Percentiles rank a stretch among this genome's conserved stretches.
These are phyloP conservation scores for Sapajus apella DNA, from an alignment of 2,113 vertebrate species.

Conservation along the genomic window DNA sequence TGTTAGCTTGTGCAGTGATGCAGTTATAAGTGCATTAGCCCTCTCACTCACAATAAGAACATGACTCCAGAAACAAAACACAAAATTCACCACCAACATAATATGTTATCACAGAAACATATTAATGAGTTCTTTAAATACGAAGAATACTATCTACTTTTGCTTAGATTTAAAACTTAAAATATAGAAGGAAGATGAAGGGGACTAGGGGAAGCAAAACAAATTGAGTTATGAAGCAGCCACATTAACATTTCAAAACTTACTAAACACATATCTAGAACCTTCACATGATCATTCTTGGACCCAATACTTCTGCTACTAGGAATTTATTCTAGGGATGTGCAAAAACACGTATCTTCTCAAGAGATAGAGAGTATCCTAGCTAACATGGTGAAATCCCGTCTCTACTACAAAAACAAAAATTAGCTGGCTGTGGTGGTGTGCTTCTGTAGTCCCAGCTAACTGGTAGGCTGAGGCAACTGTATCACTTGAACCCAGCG, in stretches of 20 bases:
- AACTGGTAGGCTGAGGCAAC: too few relatives aligned
- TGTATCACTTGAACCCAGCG: too few relatives aligned
- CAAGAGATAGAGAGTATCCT: too few relatives aligned
- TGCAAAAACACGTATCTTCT: neutral
- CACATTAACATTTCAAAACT: neutral
- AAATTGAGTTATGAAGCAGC: neutral
- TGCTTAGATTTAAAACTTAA: constrained; percentile 12
- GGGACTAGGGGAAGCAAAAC: neutral
- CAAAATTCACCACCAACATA: neutral
- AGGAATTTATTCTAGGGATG: neutral
- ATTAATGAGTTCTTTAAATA: neutral
- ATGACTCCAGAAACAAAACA: constrained; percentile 32
- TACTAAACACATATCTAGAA: neutral
- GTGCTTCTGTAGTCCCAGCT: too few relatives aligned
- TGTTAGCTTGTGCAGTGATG: neutral
- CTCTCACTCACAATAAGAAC: neutral
- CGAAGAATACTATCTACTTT: neutral
- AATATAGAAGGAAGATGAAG: neutral
- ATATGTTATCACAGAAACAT: neutral
- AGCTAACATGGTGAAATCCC: too few relatives aligned
- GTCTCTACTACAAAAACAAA: too few relatives aligned
- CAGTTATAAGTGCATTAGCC: neutral
- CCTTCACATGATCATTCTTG: neutral
- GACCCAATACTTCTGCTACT: neutral
- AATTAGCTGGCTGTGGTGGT: too few relatives aligned